Evolutionary conservation across 2,888 invertebrate species (phyloP).

Genomic region (Dermolepida albohirtum): DNA sequence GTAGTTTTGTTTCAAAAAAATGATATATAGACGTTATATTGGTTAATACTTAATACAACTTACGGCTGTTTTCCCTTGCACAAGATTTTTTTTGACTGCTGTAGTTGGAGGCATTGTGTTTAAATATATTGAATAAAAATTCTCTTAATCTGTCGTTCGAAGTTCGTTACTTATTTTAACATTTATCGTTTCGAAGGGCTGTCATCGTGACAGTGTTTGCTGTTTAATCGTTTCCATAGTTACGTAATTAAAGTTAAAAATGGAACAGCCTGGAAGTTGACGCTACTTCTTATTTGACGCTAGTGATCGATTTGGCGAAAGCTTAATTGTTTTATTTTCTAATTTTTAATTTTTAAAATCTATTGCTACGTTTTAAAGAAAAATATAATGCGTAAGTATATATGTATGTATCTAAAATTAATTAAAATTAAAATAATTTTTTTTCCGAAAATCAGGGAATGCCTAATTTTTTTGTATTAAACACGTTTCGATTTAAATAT

Average conservation of each 20-base stretch:
- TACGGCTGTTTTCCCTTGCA: conserved; percentile 44
- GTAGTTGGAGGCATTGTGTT: conserved; percentile 52
- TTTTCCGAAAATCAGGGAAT: no score
- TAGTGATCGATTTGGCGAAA: no score
- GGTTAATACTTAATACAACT: conserved; percentile 21
- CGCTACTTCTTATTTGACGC: no score
- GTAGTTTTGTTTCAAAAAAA: conserved; percentile 21
- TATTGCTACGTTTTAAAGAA: no score
- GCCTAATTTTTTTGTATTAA: no score
- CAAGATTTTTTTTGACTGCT: conserved; percentile 46
- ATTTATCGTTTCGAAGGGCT: conserved; percentile 26
- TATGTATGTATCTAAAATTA: no score
- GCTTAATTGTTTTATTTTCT: no score
- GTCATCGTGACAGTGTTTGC: conserved; percentile 44
- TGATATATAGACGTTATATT: background rate
- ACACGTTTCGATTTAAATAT: no score
- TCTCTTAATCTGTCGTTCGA: conserved; percentile 18
- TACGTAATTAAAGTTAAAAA: conserved; percentile 24
- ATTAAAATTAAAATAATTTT: no score
- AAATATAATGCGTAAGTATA: no score
- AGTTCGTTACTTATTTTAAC: conserved; percentile 12
- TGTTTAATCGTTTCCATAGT: conserved; percentile 46
- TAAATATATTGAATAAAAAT: conserved; percentile 22
- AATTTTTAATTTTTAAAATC: no score
- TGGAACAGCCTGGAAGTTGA: no score